phyloP scores from a whole-genome alignment of 2,888 invertebrate species.

The Orthosia gothica region DNA sequence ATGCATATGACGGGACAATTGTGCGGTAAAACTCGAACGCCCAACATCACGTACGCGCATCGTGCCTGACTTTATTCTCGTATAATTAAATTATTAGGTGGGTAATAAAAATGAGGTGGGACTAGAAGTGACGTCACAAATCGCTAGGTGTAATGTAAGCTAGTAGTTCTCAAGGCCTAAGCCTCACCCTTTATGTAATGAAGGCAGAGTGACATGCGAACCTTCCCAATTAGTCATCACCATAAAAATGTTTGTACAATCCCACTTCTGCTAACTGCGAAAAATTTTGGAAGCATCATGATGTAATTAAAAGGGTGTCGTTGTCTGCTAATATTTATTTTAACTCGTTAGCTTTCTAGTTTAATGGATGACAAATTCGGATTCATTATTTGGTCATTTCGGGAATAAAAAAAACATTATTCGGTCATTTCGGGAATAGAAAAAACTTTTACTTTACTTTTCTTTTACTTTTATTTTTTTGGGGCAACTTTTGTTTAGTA shows the following conservation, averaged over 20 bases:
- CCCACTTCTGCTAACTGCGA: constrained; percentile 31
- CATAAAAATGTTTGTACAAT: constrained; percentile 62
- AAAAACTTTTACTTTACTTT: too few relatives aligned
- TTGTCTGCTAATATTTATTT: not conserved
- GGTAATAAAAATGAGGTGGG: constrained; percentile 31
- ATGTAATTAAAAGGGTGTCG: constrained; percentile 4
- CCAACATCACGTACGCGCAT: constrained; percentile 15
- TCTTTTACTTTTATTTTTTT: too few relatives aligned
- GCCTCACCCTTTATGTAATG: constrained; percentile 74
- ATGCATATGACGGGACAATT: constrained; percentile 16
- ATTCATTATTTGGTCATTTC: not conserved
- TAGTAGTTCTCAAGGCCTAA: constrained; percentile 63
- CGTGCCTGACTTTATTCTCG: constrained; percentile 1
- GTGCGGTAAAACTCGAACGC: constrained; percentile 7
- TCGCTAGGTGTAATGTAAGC: constrained; percentile 67
- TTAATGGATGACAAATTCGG: not conserved
- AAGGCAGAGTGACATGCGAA: constrained; percentile 66
- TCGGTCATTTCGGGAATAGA: too few relatives aligned
- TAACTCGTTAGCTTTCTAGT: not conserved
- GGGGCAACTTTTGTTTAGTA: not conserved
- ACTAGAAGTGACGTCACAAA: constrained; percentile 37
- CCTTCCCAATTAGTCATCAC: constrained; percentile 74
- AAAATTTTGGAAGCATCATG: constrained; percentile 12
- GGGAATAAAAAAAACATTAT: too few relatives aligned
- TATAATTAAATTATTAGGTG: constrained; percentile 34